Evolutionary conservation across 92 coral and sea anemone genomes (phyloP).

Genomic region (Bergia puertoricense): DNA sequence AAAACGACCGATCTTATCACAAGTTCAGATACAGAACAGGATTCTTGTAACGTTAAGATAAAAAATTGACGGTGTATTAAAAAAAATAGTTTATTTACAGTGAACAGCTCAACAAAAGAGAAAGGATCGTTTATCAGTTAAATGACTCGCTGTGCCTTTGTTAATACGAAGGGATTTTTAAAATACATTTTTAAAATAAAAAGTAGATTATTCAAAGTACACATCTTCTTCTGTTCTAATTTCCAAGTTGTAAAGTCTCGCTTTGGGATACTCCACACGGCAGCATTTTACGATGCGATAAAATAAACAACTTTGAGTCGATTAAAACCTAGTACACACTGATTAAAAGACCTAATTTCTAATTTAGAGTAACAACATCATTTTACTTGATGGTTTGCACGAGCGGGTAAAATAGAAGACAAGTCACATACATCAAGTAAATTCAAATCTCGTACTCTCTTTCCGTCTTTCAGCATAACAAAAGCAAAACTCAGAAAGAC

Average conservation of each 20-base stretch:
- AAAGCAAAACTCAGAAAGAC: not conserved
- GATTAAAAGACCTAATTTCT: not conserved
- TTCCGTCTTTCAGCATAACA: not conserved
- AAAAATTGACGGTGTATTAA: not conserved
- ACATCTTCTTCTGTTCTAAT: not conserved
- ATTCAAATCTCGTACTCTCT: not conserved
- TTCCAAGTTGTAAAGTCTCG: slow-evolving; percentile 6
- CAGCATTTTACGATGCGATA: not conserved
- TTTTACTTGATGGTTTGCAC: not conserved
- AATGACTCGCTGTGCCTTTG: slow-evolving; percentile 27
- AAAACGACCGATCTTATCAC: slow-evolving; percentile 11
- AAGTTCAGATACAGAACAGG: slow-evolving; percentile 21
- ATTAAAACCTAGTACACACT: not conserved
- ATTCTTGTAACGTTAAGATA: not conserved
- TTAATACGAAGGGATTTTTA: not conserved
- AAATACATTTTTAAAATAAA: not conserved
- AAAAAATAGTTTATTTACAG: slow-evolving; percentile 35
- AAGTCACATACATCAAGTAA: not conserved
- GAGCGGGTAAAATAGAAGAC: not conserved
- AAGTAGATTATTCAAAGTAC: not conserved
- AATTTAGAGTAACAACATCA: not conserved
- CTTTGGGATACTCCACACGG: not conserved
- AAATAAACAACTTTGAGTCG: not conserved
- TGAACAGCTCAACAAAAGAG: slow-evolving; percentile 5
- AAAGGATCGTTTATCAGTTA: slow-evolving; percentile 14